Evolutionary conservation across 2,888 invertebrate species (phyloP), one percentile per base, ranked within the genome.

Genomic region (Noctua fimbriata): DNA sequence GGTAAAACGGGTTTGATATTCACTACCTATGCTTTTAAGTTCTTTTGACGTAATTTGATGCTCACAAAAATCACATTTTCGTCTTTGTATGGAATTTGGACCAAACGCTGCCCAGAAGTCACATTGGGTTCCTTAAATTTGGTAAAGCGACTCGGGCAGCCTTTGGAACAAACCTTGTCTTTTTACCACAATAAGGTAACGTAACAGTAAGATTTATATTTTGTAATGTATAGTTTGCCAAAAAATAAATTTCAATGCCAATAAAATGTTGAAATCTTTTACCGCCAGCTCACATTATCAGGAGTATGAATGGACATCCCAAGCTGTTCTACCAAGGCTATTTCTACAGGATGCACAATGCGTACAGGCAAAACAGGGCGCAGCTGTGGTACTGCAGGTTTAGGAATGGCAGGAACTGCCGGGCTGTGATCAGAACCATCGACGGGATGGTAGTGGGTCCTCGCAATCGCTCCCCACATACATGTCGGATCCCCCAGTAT

Each of bases 371-470:
- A n/a, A 89, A 86, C 2, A 86, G 83, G 44, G 60, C 89, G n/a
- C 94, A 94, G 79, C 84, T 94, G 0, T 94, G 94, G 94, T 94
- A 94, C 88, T 94, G 94, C 84, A 90, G 87, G 21, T 89, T 89
- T 58, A 88, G 93, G 72, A 89, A 79, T 36, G 81, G 87, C 21
- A 84, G 81, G 1, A 87, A 87, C 14, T 89, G 89, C 79, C 86
- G 47, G 21, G 82, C 76, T 9, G 82, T 85, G 89, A 84, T 86
- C n/a, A 81, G 83, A 66, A 89, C 89, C 9, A 12, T 88, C n/a
- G 89, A 87, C 0, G 89, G 87, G 0, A 73, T 52, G 5, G 80
- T 89, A 52, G 49, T 85, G 2, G 49, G 65, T 6, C 47, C 69
- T 7, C 32, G 32, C 1, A 58, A 81, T 32, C 28, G 41, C 21